Evolutionary conservation across 2,797 vertebrate species (phyloP).

Genomic region (Linurgus olivaceus): DNA sequence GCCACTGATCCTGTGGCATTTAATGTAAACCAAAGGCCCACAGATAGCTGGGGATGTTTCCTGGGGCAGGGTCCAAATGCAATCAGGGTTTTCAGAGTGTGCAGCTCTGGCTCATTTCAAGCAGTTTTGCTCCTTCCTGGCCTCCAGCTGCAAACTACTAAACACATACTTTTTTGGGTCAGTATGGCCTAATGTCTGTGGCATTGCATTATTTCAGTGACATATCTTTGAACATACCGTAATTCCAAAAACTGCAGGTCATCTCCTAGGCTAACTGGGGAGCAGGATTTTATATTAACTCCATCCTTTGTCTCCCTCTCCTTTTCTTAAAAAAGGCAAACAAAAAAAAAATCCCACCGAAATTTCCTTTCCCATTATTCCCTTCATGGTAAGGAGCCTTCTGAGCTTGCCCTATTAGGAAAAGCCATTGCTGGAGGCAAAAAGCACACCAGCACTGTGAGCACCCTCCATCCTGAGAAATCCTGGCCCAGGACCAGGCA

Average conservation of each 20-base stretch:
- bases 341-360: background rate
- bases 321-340: background rate
- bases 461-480: conserved; percentile 17
- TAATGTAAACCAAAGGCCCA: conserved; percentile 40
- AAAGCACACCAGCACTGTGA: conserved; percentile 5
- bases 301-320: background rate
- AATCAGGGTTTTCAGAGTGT: conserved; percentile 58
- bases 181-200: conserved; percentile 77
- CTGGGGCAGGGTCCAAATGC: conserved; percentile 11
- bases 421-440: conserved; percentile 26
- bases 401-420: conserved; percentile 60
- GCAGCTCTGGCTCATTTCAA: conserved; percentile 75
- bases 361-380: conserved; percentile 38
- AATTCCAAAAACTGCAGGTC: conserved; percentile 72
- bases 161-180: conserved; percentile 81
- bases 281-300: conserved; percentile 59
- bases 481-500: conserved; percentile 26
- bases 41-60: background rate
- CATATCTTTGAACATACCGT: conserved; percentile 79
- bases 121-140: conserved; percentile 62
- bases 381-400: conserved; percentile 45
- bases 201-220: conserved; percentile 79
- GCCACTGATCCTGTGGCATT: background rate
- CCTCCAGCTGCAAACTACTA: conserved; percentile 80
- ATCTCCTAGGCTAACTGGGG: conserved; percentile 60